Percentiles rank a stretch among this genome's conserved stretches.
Evolutionary conservation across 2,888 invertebrate genomes (phyloP).

Genomic region (Agrotis puta): DNA sequence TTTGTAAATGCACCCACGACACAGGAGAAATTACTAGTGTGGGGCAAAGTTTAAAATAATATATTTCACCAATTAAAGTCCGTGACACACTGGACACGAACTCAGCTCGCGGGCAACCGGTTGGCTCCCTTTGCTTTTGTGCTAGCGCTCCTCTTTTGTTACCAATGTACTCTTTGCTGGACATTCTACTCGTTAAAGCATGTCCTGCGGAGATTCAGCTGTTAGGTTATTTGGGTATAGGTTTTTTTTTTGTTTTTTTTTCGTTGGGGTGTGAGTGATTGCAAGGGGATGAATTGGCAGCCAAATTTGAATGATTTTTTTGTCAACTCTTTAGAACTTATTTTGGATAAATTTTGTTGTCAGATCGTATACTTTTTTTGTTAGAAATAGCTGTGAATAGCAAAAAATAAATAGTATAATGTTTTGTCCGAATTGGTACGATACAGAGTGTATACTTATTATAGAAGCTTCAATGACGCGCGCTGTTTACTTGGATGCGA

Average conservation of each 20-base stretch:
- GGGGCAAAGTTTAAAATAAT: too few species aligned
- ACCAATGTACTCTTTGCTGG: conserved; percentile 61
- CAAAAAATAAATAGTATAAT: too few species aligned
- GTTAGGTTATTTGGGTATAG: conserved; percentile 11
- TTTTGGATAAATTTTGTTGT: too few species aligned
- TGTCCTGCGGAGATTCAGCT: conserved; percentile 46
- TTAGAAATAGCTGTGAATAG: too few species aligned
- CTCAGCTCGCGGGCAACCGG: conserved; percentile 30
- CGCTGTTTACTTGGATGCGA: too few species aligned
- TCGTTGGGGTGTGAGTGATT: neutral
- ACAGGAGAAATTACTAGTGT: too few species aligned
- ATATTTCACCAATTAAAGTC: neutral
- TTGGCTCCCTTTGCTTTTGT: conserved; percentile 64
- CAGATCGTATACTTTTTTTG: too few species aligned
- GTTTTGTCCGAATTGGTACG: too few species aligned
- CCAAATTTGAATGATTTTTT: neutral
- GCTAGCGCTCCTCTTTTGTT: conserved; percentile 64
- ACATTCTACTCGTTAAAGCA: conserved; percentile 64
- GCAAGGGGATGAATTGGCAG: neutral
- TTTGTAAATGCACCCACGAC: too few species aligned
- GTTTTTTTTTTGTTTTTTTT: conserved; percentile 6
- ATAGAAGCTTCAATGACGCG: too few species aligned
- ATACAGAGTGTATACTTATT: too few species aligned
- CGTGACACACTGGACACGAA: conserved; percentile 43
- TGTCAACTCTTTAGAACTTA: neutral